Evolutionary conservation across 2,797 vertebrate species (phyloP), one percentile per base, ranked within the genome.

Genomic region (Anguilla pacifica): DNA sequence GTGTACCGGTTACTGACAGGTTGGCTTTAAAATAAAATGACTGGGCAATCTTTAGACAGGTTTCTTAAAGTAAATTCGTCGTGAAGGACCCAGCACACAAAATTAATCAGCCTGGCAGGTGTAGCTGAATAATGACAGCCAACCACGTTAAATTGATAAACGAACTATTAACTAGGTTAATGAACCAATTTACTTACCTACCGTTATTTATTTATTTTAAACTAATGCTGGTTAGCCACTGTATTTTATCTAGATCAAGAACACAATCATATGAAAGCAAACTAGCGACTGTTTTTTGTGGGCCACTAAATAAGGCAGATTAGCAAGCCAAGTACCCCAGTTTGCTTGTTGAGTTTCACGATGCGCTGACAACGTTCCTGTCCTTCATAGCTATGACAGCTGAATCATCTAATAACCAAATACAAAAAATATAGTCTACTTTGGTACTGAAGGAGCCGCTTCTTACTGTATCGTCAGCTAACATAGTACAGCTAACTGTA

Each of bases 181-280:
- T 22, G 5, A 19, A 25, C 59, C 17, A 59, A 59, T 59, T 11
- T 13, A 59, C 17, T 59, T 43, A 43, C 39, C 39, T 4, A 43
- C 3, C 35, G 35, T 43, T 22, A 51, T 53, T 39, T 31, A 13
- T 17, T 53, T 53, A 53, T 53, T 53, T 53, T 39, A 43, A 67
- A 83, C 61, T 55, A 15, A 79, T 6, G n/a, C 31, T 49, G 79
- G 72, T 39, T 86, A 59, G 55, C 35, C 64, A 84, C 86, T 90
- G 59, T 19, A 43, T 15, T 51, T 11, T 59, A 86, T 77, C 28
- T 22, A 79, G 51, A 6, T 35, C 70, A 39, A 19, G 49, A 70
- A 31, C 55, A 25, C 70, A 35, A 77, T 35, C 74, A 86, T 55
- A 6, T 81, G 86, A 17, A 13, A n/a, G 19, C 53, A 43, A 64